Base-by-base conservation (phyloP, 2,113 vertebrate genomes). In the Vombatus ursinus region DNA sequence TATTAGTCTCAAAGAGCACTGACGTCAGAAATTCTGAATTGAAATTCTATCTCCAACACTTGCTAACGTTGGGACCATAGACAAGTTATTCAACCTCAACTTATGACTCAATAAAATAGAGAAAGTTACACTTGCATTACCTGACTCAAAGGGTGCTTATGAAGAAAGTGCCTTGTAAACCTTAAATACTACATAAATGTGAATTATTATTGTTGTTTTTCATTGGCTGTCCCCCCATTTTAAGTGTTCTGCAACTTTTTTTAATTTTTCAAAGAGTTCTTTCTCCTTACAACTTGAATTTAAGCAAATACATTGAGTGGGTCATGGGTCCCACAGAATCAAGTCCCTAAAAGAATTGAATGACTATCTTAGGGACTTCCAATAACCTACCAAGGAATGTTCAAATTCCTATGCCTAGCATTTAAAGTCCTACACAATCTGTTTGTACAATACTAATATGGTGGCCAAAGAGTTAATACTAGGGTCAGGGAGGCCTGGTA, bases 231-330 rank as follows among this genome's bases (percentile, higher is more conserved):
- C 50, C 77, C 95, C 49, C 28, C 84, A 50, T n/a, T 91, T 51
- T 91, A 91, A 77, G 5, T 84, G 37, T 84, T 84, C n/a, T 84
- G 37, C 37, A 5, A 84, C 31, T n/a, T 89, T 93, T 52, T 44
- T 28, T 90, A 57, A 93, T 44, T 77, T 77, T 77, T 84, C 37
- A 26, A 89, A 50, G 91, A 94, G 91, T 11, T 37, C 89, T 91
- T 90, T 96, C 52, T 90, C 52, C 91, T 77, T 95, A 44, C 94
- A 84, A 94, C 95, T 95, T 92, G 92, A 94, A 97, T 50, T 50
- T 95, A 57, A 95, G 90, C 92, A 95, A 95, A 90, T 54, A 49
- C 94, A 52, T 93, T 25, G 92, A 92, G 57, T 94, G 44, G 52
- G 12, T 68, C 3, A 1, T 53, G 95, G 89, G 24, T 61, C 77